A percentile compares a stretch with the other conserved stretches of the same genome.
Conservation (phyloP, 2,797 vertebrate species). For the Catamblyrhynchus diadema region DNA sequence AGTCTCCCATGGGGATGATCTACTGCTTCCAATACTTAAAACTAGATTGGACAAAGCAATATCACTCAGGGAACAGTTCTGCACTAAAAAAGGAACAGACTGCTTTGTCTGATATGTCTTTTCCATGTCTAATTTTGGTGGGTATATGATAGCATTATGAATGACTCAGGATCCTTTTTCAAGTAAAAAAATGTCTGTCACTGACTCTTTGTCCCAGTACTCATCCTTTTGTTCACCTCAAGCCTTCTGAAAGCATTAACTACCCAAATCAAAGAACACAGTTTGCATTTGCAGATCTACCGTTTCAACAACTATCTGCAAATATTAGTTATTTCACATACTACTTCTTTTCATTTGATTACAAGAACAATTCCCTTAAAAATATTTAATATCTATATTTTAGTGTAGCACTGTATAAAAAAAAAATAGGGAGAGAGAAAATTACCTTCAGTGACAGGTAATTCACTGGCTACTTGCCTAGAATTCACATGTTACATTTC, state of each 20-base stretch:
- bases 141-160: not conserved
- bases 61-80: not conserved
- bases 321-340: constrained; percentile 26
- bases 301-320: constrained; percentile 11
- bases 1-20: not conserved
- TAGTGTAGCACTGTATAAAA: not conserved
- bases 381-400: not conserved
- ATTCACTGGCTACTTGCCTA: constrained; percentile 24
- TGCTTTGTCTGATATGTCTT: not conserved
- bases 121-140: not conserved
- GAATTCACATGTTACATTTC: constrained; percentile 43
- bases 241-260: constrained; percentile 1
- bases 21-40: constrained; percentile 28
- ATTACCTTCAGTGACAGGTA: constrained; percentile 12
- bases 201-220: not conserved
- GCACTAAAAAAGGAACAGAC: not conserved
- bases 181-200: not conserved
- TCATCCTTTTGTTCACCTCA: not conserved
- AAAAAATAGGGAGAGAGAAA: not conserved
- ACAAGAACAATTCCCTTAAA: constrained; percentile 24
- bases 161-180: not conserved
- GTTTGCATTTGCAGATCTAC: not conserved
- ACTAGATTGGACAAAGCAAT: not conserved
- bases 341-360: not conserved
- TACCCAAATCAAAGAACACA: not conserved